These are phyloP conservation scores for Talpa occidentalis DNA, from an alignment of 2,113 vertebrate genomes.

Conservation along the genomic window DNA sequence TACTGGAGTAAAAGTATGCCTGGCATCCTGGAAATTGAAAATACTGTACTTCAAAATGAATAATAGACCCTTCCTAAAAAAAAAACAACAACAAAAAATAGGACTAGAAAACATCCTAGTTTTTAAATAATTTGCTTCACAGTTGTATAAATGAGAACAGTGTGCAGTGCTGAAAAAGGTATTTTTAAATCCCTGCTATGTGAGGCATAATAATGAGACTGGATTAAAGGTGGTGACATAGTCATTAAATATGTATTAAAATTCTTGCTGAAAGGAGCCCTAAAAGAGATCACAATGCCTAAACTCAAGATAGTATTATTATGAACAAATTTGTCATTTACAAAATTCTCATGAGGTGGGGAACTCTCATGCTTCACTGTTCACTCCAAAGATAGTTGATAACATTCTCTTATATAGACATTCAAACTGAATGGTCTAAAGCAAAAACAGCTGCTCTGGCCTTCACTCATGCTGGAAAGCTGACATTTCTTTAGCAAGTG, in stretches of 20 bases:
- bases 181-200: not conserved
- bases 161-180: slow-evolving; percentile 1
- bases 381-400: slow-evolving; percentile 21
- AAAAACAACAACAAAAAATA: not conserved
- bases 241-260: slow-evolving; percentile 35
- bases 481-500: slow-evolving; percentile 77
- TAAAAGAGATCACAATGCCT: not conserved
- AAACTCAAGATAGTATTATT: not conserved
- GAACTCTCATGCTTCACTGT: not conserved
- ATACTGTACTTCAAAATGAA: not conserved
- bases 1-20: slow-evolving; percentile 27
- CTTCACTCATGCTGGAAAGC: slow-evolving; percentile 61
- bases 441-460: slow-evolving; percentile 73
- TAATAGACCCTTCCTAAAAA: slow-evolving; percentile 13
- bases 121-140: slow-evolving; percentile 21
- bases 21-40: slow-evolving; percentile 16
- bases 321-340: not conserved
- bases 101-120: slow-evolving; percentile 38
- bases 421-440: slow-evolving; percentile 50
- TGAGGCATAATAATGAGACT: not conserved
- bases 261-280: not conserved
- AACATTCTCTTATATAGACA: not conserved
- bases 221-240: not conserved
- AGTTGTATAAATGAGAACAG: not conserved
- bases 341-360: not conserved